Percentiles rank a stretch among this genome's conserved stretches.
Evolutionary conservation across 2,888 invertebrate species (phyloP).

Genomic region (Mallateleia sp.): DNA sequence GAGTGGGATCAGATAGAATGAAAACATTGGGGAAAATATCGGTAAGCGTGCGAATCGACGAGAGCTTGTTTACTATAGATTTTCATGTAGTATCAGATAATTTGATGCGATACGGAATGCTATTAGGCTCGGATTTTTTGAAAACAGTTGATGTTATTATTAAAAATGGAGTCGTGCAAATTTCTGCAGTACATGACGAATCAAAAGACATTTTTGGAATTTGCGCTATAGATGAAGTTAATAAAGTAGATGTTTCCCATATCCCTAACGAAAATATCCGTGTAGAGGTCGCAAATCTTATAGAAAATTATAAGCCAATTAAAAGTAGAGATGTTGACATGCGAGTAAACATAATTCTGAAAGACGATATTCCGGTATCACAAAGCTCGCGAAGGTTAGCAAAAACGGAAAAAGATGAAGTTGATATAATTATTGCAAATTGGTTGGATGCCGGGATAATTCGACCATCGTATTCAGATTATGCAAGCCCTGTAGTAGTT

Average conservation of each 20-base stretch:
- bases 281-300: not conserved
- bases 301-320: conserved; percentile 44
- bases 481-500: conserved; percentile 82
- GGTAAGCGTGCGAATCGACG: conserved; percentile 43
- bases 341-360: conserved; percentile 81
- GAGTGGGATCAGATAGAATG: conserved; percentile 18
- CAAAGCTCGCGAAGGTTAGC: conserved; percentile 79
- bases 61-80: not conserved
- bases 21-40: conserved; percentile 10
- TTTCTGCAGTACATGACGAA: no score
- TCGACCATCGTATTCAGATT: conserved; percentile 82
- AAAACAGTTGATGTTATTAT: conserved; percentile 20
- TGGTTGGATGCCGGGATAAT: conserved; percentile 84
- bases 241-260: conserved; percentile 37
- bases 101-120: conserved; percentile 24
- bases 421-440: conserved; percentile 82
- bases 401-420: conserved; percentile 72
- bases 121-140: conserved; percentile 61
- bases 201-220: not conserved
- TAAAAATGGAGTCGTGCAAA: conserved; percentile 1
- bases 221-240: not conserved
- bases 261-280: conserved; percentile 36
- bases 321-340: conserved; percentile 55
- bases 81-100: conserved; percentile 55
- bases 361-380: conserved; percentile 82